A percentile compares a stretch with the other conserved stretches of the same genome.
phyloP scores from a whole-genome alignment of 2,113 vertebrate species.

The Pyxicephalus adspersus region DNA sequence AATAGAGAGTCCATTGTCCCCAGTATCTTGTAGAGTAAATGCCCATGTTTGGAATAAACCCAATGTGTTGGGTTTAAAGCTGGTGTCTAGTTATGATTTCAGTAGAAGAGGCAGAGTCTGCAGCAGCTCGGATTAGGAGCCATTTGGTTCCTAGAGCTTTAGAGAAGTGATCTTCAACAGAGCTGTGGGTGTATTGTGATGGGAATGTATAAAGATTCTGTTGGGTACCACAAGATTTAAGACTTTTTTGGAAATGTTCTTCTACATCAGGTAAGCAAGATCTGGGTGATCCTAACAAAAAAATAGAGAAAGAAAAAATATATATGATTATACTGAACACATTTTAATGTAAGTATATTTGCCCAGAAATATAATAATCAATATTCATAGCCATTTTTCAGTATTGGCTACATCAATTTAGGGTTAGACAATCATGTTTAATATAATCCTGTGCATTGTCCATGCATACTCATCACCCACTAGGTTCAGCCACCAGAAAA shows the following conservation, averaged over 20 bases:
- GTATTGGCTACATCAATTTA: no score
- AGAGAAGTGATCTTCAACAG: conserved; percentile 46
- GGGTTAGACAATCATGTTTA: no score
- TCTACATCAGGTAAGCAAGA: conserved; percentile 27
- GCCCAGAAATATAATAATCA: no score
- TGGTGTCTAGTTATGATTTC: not conserved
- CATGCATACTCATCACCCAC: no score
- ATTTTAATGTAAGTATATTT: no score
- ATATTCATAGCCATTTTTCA: no score
- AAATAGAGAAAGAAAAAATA: not conserved
- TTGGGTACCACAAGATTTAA: not conserved
- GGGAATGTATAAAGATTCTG: not conserved
- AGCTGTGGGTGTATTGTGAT: not conserved
- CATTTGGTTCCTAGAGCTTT: conserved; percentile 33
- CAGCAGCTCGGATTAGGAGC: conserved; percentile 35
- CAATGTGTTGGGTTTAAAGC: no score
- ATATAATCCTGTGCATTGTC: no score
- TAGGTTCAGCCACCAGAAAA: no score
- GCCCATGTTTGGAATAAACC: not conserved
- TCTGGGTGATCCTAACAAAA: not conserved
- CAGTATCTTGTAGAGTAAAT: not conserved
- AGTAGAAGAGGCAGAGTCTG: conserved; percentile 27
- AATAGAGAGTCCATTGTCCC: not conserved
- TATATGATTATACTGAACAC: no score
- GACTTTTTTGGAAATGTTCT: conserved; percentile 47